Base-by-base conservation (phyloP, 2,113 vertebrate species). In the Etheostoma cragini region DNA sequence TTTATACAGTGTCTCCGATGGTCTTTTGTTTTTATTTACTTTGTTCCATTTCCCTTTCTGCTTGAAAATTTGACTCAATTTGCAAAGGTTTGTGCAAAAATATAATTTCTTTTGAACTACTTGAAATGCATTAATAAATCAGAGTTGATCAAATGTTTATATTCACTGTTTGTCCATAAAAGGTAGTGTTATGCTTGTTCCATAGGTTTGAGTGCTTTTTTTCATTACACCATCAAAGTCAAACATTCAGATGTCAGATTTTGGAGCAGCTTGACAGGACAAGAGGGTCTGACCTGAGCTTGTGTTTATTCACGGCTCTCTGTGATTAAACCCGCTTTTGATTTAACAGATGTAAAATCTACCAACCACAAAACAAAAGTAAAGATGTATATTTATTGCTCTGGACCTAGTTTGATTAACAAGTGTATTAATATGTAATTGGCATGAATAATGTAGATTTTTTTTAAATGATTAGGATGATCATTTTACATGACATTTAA, bases 71-170 rank as follows among this genome's bases (percentile, higher is more conserved):
- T 97, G 95, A 96, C 94, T 95, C 96, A 95, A 95, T 95, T 96
- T 96, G 94, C 94, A 96, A 96, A 96, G 94, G 93, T 96, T 96
- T 96, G 95, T 97, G 95, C 94, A 95, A 87, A 96, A 90, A 76
- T 93, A 94, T 96, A 92, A 95, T 95, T 95, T 96, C 47, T 87
- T 97, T 97, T 96, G 90, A 97, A 98, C 69, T 92, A 97, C 96
- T 97, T 98, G 97, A 98, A 97, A 96, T 97, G 95, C 96, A 96
- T 97, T 96, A 98, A 98, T 98, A 97, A 93, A 94, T 96, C 95
- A 96, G 95, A 97, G 91, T 95, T 97, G 94, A 96, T 95, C 88
- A 95, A 95, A 94, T 21, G 17, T 33, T 63, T 62, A 1, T 58
- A 57, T 61, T 54, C n/a, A 13, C 5, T 72, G 35, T 80, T 68